Evolutionary conservation across 2,797 vertebrate species (phyloP).

Genomic region (Columba guinea): DNA sequence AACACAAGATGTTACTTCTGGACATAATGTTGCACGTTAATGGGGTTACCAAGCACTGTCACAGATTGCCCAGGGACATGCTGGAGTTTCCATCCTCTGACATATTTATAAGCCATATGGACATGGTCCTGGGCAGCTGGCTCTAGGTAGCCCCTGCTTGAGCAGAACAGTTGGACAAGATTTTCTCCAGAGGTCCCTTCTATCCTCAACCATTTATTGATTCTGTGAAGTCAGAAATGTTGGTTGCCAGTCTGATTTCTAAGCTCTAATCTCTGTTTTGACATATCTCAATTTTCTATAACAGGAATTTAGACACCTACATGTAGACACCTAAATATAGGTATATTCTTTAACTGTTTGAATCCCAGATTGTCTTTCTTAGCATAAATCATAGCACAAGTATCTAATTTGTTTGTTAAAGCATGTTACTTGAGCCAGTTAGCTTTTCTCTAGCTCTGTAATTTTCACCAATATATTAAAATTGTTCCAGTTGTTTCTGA

Average conservation of each 20-base stretch:
- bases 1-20: background rate
- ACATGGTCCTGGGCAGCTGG: background rate
- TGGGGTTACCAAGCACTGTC: background rate
- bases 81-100: background rate
- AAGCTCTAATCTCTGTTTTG: background rate
- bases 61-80: background rate
- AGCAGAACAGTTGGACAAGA: background rate
- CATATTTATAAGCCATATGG: background rate
- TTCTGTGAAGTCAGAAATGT: background rate
- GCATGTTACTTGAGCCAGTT: background rate
- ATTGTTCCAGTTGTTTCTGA: background rate
- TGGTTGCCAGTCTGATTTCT: background rate
- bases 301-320: background rate
- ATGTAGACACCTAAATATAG: background rate
- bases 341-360: background rate
- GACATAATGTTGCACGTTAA: background rate
- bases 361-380: background rate
- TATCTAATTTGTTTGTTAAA: background rate
- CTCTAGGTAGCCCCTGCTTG: background rate
- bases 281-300: background rate
- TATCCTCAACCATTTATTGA: background rate
- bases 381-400: background rate
- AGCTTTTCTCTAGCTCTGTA: background rate
- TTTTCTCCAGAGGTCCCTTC: background rate
- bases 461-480: background rate